A percentile compares a stretch with the other conserved stretches of the same genome.
phyloP scores from a whole-genome alignment of 2,888 invertebrate species.

The Drosophila infuscata region DNA sequence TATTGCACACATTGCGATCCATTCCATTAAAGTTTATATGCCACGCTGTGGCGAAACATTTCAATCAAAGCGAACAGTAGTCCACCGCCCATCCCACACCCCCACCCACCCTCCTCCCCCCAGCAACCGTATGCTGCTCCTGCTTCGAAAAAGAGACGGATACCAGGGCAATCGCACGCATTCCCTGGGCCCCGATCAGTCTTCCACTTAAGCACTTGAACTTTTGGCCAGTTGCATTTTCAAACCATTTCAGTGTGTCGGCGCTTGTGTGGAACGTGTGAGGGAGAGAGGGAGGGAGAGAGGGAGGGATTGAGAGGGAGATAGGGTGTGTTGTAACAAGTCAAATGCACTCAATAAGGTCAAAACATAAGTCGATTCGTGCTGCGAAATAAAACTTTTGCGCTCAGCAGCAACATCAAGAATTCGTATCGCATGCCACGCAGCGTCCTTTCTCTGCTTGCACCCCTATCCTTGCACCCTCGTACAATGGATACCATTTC shows the following conservation, averaged over 20 bases:
- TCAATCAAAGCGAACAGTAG: constrained; percentile 61
- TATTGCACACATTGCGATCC: constrained; percentile 58
- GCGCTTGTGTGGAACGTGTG: constrained; percentile 7
- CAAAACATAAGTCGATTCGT: constrained; percentile 56
- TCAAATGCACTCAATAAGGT: constrained; percentile 38
- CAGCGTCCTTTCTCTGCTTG: not conserved
- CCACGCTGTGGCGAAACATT: constrained; percentile 69
- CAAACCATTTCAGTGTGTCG: constrained; percentile 14
- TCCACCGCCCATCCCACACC: not conserved
- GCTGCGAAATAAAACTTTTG: constrained; percentile 44
- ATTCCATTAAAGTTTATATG: constrained; percentile 76
- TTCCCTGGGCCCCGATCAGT: constrained; percentile 57
- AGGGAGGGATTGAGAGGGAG: not conserved
- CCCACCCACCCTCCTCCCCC: not conserved
- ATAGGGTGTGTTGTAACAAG: constrained; percentile 28
- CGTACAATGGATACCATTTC: constrained; percentile 39
- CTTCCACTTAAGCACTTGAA: constrained; percentile 58
- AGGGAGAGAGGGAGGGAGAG: not conserved
- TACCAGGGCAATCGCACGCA: constrained; percentile 45
- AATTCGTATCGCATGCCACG: constrained; percentile 23
- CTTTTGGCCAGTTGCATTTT: constrained; percentile 58
- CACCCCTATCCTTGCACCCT: not conserved
- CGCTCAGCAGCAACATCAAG: constrained; percentile 40
- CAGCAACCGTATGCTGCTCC: no score
- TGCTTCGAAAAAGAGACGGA: constrained; percentile 20